A percentile compares a stretch with the other conserved stretches of the same genome.
Conservation (phyloP, 2,113 vertebrate genomes). For the Hydrolagus affinis region DNA sequence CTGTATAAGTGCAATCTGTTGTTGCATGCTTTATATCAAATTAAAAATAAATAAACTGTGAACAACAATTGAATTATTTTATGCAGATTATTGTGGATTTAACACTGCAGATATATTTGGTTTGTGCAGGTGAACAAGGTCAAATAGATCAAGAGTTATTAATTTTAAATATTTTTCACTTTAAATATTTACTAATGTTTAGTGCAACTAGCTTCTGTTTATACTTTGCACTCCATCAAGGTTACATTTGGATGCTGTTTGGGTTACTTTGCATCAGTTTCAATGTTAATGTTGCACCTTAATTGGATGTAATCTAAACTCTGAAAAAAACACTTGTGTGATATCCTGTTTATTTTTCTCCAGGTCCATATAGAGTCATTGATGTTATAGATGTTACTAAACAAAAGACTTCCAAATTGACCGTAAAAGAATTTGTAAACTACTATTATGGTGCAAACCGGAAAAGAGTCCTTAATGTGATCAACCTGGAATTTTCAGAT, state of each 20-base stretch:
- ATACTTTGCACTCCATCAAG: neutral
- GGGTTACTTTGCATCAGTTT: neutral
- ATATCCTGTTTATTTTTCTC: neutral
- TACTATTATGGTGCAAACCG: slow-evolving; percentile 96
- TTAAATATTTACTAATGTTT: neutral
- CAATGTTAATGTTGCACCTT: neutral
- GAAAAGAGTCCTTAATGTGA: slow-evolving; percentile 88
- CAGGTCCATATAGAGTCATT: slow-evolving; percentile 80
- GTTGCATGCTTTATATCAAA: too few species aligned
- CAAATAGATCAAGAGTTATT: neutral
- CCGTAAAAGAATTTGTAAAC: slow-evolving; percentile 95
- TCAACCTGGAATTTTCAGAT: slow-evolving; percentile 90
- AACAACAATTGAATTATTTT: too few species aligned
- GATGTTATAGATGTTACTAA: slow-evolving; percentile 94
- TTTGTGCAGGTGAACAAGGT: neutral
- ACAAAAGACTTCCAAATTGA: slow-evolving; percentile 93
- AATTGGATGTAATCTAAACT: too few species aligned
- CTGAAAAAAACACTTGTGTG: neutral
- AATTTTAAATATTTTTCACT: neutral
- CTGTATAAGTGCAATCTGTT: too few species aligned
- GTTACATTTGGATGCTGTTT: neutral
- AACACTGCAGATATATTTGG: too few species aligned
- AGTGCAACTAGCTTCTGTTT: neutral
- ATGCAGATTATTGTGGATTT: too few species aligned
- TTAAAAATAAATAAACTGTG: too few species aligned